Conservation (phyloP, 2,113 vertebrate genomes). For the Sinocyclocheilus anophthalmus region DNA sequence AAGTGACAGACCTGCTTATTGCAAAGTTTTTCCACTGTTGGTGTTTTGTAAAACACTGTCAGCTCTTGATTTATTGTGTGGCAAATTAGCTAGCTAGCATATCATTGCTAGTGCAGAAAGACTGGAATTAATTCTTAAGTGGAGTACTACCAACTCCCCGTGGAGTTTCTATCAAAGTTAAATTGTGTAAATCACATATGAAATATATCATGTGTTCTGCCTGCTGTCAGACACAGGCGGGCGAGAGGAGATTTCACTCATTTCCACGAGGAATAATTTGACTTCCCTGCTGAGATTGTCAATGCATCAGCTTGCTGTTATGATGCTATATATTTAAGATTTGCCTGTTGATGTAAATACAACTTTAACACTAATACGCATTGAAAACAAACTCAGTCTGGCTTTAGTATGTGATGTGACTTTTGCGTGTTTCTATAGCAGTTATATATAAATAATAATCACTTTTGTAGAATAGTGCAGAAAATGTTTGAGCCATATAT, state of each 20-base stretch:
- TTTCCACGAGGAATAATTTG: slow-evolving; percentile 1
- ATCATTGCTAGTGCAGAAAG: slow-evolving; percentile 27
- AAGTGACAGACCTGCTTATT: slow-evolving; percentile 54
- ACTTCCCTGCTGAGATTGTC: slow-evolving; percentile 6
- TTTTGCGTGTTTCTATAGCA: not conserved
- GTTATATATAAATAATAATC: not conserved
- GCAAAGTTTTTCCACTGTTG: slow-evolving; percentile 30
- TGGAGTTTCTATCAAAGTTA: slow-evolving; percentile 1
- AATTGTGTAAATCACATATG: slow-evolving; percentile 1
- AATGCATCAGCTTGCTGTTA: slow-evolving; percentile 2
- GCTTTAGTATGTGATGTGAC: not conserved
- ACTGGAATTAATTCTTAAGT: slow-evolving; percentile 4
- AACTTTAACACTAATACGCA: not conserved
- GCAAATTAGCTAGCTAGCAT: slow-evolving; percentile 28
- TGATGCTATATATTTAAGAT: not conserved
- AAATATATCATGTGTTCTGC: slow-evolving; percentile 9
- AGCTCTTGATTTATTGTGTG: slow-evolving; percentile 40
- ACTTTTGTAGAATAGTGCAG: not conserved
- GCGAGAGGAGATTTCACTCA: not conserved
- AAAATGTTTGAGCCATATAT: not conserved
- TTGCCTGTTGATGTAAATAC: slow-evolving; percentile 12
- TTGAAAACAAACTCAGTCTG: not conserved
- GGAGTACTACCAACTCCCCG: not conserved
- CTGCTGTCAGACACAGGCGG: not conserved
- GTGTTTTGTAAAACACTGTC: not conserved